These are phyloP conservation scores for Sparidentex hasta DNA, from an alignment of 2,797 vertebrate genomes.

Conservation along the genomic window DNA sequence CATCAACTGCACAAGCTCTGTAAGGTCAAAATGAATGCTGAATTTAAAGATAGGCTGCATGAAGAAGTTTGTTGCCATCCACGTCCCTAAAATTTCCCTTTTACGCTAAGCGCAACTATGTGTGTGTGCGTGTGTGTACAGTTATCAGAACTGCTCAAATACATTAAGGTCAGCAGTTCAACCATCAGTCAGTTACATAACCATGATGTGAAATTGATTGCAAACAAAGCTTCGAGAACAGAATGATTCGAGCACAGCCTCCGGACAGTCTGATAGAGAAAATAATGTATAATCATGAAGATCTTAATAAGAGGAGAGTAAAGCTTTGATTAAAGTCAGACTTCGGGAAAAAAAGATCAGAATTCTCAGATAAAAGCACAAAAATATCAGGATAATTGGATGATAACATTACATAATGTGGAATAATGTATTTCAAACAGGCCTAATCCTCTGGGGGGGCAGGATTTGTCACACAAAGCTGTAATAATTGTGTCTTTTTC, in stretches of 20 bases:
- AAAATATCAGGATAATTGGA: slow-evolving; percentile 6
- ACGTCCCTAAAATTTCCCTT: too few species aligned
- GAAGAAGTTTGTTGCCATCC: too few species aligned
- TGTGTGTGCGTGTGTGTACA: too few species aligned
- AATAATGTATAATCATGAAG: not conserved
- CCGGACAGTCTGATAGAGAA: not conserved
- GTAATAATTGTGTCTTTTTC: slow-evolving; percentile 17
- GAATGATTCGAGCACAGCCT: not conserved
- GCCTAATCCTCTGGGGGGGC: slow-evolving; percentile 17
- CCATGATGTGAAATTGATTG: not conserved
- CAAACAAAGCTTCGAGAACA: not conserved
- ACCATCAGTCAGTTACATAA: not conserved
- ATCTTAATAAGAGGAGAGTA: not conserved
- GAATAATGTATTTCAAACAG: slow-evolving; percentile 31
- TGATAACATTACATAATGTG: slow-evolving; percentile 17
- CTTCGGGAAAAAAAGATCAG: not conserved
- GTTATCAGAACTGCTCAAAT: too few species aligned
- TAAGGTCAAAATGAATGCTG: too few species aligned
- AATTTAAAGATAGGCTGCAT: too few species aligned
- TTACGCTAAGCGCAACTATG: too few species aligned
- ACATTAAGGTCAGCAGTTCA: too few species aligned
- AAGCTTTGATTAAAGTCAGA: not conserved
- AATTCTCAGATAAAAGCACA: not conserved
- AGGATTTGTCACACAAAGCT: slow-evolving; percentile 36
- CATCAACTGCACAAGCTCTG: too few species aligned